Percentiles rank a stretch among this genome's conserved stretches.
Evolutionary conservation across 2,113 vertebrate species (phyloP).

Genomic region (Ciconia maguari): DNA sequence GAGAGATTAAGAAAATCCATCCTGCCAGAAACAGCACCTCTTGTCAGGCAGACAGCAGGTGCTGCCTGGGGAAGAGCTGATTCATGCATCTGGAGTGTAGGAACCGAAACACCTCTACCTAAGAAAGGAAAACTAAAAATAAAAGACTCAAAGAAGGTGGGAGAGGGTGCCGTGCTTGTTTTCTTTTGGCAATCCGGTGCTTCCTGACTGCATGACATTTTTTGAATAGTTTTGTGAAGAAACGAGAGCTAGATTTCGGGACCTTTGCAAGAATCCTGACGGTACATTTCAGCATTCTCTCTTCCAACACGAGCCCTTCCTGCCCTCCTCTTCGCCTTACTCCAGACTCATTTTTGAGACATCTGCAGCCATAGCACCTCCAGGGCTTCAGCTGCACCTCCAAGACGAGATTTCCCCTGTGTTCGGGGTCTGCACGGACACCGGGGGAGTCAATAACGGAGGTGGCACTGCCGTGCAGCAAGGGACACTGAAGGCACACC

Average conservation of each 20-base stretch:
- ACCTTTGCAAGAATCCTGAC: neutral
- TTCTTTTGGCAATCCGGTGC: neutral
- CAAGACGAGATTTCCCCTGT: neutral
- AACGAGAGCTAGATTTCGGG: neutral
- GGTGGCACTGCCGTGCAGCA: neutral
- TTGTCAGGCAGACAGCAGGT: conserved; percentile 60
- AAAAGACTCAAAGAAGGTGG: neutral
- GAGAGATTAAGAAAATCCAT: conserved; percentile 62
- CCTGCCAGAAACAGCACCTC: conserved; percentile 50
- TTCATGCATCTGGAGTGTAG: conserved; percentile 47
- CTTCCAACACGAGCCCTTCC: neutral
- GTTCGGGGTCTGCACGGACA: fast-evolving
- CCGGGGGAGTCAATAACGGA: fast-evolving
- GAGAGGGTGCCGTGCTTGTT: neutral
- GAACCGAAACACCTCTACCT: conserved; percentile 2
- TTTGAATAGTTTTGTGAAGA: neutral
- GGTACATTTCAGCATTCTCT: neutral
- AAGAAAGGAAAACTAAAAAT: conserved; percentile 18
- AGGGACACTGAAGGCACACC: neutral
- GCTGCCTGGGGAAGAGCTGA: conserved; percentile 55
- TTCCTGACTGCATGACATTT: neutral
- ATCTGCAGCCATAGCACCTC: neutral
- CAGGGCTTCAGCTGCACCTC: neutral
- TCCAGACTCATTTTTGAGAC: neutral
- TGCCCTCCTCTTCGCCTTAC: neutral